Evolutionary conservation across 2,113 vertebrate genomes (phyloP), one percentile per base, ranked within the genome.

Genomic region (Glaucidium brasilianum): DNA sequence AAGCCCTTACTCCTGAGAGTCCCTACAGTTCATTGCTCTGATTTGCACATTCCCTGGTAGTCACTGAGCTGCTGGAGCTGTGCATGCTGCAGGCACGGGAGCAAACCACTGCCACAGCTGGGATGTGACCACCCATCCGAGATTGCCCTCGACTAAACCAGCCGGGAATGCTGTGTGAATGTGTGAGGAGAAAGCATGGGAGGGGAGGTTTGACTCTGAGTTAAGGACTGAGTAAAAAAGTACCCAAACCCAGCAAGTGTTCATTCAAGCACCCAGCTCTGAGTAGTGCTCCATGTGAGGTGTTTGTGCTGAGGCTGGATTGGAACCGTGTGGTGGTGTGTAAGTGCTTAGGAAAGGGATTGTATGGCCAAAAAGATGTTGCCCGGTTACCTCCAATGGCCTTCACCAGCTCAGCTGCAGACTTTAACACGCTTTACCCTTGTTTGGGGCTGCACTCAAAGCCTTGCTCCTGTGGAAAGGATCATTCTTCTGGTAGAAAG

Each of bases 401-500:
- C 58, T 85, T 60, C 27, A 37, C 16, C 39, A 79, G 19, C 55
- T 88, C 47, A 39, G n/a, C 23, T 84, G 79, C 19, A 81, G 68
- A 30, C 17, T 62, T 83, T 39, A 50, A 11, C 2, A 1, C 0
- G 0, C 12, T 68, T 81, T 37, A 13, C 11, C 9, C 34, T 75
- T 78, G 20, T 11, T 0, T 22, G 34, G 11, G 15, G 16, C 29
- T 88, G 7, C 3, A 2, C 41, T 59, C 12, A 50, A 29, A 75
- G 26, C 30, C 29, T 34, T 37, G 17, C 15, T 82, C 9, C 50
- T 56, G 22, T 39, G 22, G 30, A 49, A 84, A 62, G 26, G 19
- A 30, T 17, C 6, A 55, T 53, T 79, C 18, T 62, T 49, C 29
- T 52, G 47, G 29, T 37, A 29, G 52, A 55, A 82, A 58, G 27